phyloP scores from a whole-genome alignment of 2,888 invertebrate species.

The Gnatocerus cornutus region DNA sequence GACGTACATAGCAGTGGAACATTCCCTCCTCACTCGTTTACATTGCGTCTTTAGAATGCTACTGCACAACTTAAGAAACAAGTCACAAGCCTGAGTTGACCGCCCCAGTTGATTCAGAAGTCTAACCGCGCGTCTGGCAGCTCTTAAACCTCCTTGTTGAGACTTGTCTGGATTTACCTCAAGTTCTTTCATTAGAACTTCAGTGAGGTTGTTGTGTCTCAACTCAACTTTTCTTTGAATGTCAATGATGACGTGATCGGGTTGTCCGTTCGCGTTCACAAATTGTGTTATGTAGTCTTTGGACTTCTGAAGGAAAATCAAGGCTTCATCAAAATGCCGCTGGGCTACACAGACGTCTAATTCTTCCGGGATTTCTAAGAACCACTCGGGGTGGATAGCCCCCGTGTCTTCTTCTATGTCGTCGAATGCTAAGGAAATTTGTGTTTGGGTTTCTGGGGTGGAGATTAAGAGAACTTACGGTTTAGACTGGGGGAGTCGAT shows the following conservation, averaged over 20 bases:
- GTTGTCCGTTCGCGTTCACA: slow-evolving; percentile 62
- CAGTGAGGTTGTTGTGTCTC: slow-evolving; percentile 85
- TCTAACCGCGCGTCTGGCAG: slow-evolving; percentile 87
- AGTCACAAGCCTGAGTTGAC: slow-evolving; percentile 84
- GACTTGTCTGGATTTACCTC: slow-evolving; percentile 93
- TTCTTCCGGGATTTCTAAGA: slow-evolving; percentile 93
- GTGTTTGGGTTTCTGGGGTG: not conserved
- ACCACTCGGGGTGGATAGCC: slow-evolving; percentile 84
- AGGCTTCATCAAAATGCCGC: slow-evolving; percentile 95
- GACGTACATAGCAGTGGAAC: slow-evolving; percentile 86
- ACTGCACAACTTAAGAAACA: slow-evolving; percentile 87
- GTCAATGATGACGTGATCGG: slow-evolving; percentile 71
- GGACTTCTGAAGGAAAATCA: slow-evolving; percentile 83
- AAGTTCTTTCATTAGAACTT: slow-evolving; percentile 90
- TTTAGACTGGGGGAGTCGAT: slow-evolving; percentile 70
- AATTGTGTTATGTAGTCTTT: slow-evolving; percentile 73
- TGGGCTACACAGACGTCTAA: slow-evolving; percentile 96
- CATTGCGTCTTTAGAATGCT: slow-evolving; percentile 87
- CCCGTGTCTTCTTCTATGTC: slow-evolving; percentile 68
- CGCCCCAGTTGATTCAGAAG: slow-evolving; percentile 86
- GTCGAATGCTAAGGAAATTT: slow-evolving; percentile 65
- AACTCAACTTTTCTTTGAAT: slow-evolving; percentile 77
- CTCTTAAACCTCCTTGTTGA: slow-evolving; percentile 90
- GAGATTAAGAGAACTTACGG: slow-evolving; percentile 62
- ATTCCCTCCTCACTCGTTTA: slow-evolving; percentile 86